A percentile compares a stretch with the other conserved stretches of the same genome.
Evolutionary conservation across 2,797 vertebrate genomes (phyloP).

Genomic region (Poecilia wingei): DNA sequence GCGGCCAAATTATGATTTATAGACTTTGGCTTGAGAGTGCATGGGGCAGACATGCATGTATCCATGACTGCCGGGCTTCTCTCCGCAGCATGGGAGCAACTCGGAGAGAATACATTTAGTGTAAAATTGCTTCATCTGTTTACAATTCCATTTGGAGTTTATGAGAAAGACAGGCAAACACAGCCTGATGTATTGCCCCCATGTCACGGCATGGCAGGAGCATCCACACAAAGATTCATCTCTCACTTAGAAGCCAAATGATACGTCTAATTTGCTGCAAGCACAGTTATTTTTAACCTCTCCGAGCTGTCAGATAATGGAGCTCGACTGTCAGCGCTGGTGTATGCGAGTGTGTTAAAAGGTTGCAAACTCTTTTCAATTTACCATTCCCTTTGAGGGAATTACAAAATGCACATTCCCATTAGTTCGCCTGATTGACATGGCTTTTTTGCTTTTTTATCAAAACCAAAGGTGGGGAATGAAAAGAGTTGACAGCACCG

Average conservation of each 20-base stretch:
- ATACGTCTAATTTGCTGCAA: constrained; percentile 87
- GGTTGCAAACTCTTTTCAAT: constrained; percentile 84
- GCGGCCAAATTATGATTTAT: constrained; percentile 81
- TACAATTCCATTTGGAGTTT: constrained; percentile 83
- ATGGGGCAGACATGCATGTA: constrained; percentile 69
- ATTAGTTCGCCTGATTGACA: constrained; percentile 82
- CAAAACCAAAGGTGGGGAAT: constrained; percentile 65
- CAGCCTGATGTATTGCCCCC: constrained; percentile 81
- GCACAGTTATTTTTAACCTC: constrained; percentile 86
- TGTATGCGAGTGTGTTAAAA: constrained; percentile 80
- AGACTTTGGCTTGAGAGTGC: constrained; percentile 68
- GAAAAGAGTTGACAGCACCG: constrained; percentile 66
- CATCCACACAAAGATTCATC: constrained; percentile 86
- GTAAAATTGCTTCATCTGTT: constrained; percentile 85
- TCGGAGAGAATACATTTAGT: constrained; percentile 73
- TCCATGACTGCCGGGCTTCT: constrained; percentile 54
- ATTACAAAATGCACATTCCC: constrained; percentile 82
- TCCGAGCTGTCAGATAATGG: constrained; percentile 85
- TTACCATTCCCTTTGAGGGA: constrained; percentile 80
- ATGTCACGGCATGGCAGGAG: constrained; percentile 82
- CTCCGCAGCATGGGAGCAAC: constrained; percentile 55
- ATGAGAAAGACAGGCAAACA: constrained; percentile 83
- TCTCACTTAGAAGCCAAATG: constrained; percentile 87
- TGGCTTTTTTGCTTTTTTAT: constrained; percentile 69
- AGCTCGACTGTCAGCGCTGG: constrained; percentile 80